These are phyloP conservation scores for Platyura marginata DNA, from an alignment of 1,140 invertebrate species.

Conservation along the genomic window DNA sequence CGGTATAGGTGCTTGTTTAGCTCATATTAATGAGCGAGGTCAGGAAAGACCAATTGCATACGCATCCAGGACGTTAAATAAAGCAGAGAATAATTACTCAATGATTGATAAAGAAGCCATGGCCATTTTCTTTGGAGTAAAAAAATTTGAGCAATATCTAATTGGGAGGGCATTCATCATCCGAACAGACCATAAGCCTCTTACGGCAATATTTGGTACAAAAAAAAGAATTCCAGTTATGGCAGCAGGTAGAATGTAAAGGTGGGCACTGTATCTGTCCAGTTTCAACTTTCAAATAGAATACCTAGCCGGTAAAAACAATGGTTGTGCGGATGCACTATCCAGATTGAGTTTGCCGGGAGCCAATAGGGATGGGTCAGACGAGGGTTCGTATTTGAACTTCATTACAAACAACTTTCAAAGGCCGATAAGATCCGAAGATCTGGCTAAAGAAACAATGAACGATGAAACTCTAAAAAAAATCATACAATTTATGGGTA, in stretches of 20 bases:
- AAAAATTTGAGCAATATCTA: slow-evolving; percentile 7
- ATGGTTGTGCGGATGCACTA: too few relatives aligned
- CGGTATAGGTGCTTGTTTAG: not conserved
- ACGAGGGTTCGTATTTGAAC: too few relatives aligned
- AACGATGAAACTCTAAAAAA: too few relatives aligned
- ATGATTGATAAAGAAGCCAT: slow-evolving; percentile 29
- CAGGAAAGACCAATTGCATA: slow-evolving; percentile 16
- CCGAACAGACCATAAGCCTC: slow-evolving; percentile 28
- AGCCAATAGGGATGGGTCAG: too few relatives aligned
- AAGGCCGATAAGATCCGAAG: too few relatives aligned
- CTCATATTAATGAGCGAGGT: slow-evolving; percentile 1
- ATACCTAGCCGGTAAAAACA: slow-evolving; percentile 10
- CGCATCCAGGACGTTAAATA: slow-evolving; percentile 20
- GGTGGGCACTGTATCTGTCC: slow-evolving; percentile 17
- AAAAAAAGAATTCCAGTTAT: slow-evolving; percentile 15
- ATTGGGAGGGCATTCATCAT: slow-evolving; percentile 16
- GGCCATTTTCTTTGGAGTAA: slow-evolving; percentile 28
- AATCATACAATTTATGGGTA: too few relatives aligned
- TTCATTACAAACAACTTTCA: too few relatives aligned
- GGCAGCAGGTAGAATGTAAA: slow-evolving; percentile 14
- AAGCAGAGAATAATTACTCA: slow-evolving; percentile 24
- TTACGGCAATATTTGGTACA: slow-evolving; percentile 24
- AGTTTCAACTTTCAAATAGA: slow-evolving; percentile 17
- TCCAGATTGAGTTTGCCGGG: too few relatives aligned
- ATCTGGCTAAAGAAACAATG: too few relatives aligned